phyloP scores from a whole-genome alignment of 2,888 invertebrate genomes.

The Nesidiocoris tenuis region DNA sequence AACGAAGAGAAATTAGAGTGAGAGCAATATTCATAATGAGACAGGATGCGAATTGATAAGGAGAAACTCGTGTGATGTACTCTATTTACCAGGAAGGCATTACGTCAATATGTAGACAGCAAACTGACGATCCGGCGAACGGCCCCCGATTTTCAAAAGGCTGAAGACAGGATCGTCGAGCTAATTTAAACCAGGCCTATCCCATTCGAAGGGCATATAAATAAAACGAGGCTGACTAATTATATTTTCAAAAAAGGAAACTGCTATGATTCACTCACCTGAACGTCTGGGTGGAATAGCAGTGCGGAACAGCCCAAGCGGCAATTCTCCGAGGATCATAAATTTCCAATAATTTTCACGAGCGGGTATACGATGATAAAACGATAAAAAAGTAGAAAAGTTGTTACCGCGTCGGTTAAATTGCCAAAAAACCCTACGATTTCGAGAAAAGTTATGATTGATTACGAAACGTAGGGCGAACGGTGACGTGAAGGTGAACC shows the following conservation, averaged over 20 bases:
- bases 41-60: not conserved
- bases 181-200: not conserved
- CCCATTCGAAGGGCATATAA: not conserved
- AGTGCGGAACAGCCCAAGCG: not conserved
- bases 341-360: too few relatives aligned
- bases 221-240: not conserved
- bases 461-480: too few relatives aligned
- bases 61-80: not conserved
- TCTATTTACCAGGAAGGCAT: not conserved
- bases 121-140: too few relatives aligned
- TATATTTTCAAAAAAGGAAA: too few relatives aligned
- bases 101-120: not conserved
- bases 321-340: not conserved
- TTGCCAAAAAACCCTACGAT: too few relatives aligned
- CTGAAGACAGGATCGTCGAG: too few relatives aligned
- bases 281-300: not conserved
- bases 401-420: too few relatives aligned
- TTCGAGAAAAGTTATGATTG: too few relatives aligned
- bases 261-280: not conserved
- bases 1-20: not conserved
- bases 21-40: not conserved
- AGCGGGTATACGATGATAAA: too few relatives aligned
- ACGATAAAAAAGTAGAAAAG: too few relatives aligned
- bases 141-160: too few relatives aligned
- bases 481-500: too few relatives aligned